Percentiles rank a stretch among this genome's conserved stretches.
Evolutionary conservation across 2,113 vertebrate species (phyloP).

Genomic region (Spea multiplicata): DNA sequence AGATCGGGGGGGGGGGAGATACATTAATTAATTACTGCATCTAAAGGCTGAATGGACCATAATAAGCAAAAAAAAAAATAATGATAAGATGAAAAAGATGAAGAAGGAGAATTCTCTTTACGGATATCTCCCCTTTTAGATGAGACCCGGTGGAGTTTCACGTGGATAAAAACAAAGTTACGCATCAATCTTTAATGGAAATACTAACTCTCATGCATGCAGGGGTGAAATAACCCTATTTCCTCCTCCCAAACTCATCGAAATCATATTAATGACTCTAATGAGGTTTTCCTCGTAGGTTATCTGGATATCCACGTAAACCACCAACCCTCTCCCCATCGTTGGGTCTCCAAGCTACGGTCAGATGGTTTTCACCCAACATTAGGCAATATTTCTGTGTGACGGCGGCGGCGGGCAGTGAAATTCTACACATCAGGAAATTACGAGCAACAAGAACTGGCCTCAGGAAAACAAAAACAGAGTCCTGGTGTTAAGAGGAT

Average conservation of each 20-base stretch:
- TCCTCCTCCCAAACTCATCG: not conserved
- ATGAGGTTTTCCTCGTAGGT: not conserved
- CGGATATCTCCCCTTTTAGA: no score
- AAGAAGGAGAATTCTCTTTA: no score
- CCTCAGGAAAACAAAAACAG: conserved; percentile 21
- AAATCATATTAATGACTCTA: not conserved
- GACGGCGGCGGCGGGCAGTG: not conserved
- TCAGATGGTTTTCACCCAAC: not conserved
- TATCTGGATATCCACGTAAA: not conserved
- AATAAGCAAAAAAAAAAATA: not conserved
- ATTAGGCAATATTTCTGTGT: not conserved
- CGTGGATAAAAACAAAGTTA: no score
- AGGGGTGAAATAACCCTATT: no score
- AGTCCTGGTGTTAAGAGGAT: not conserved
- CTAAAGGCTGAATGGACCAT: not conserved
- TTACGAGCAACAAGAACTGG: not conserved
- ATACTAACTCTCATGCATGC: no score
- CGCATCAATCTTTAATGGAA: no score
- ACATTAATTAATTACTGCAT: not conserved
- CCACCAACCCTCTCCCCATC: not conserved
- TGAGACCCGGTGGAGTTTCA: no score
- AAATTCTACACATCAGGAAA: not conserved
- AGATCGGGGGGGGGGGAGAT: no score
- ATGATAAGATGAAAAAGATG: no score
- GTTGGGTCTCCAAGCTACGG: not conserved